These are phyloP conservation scores for Amphipoea lucens DNA, from an alignment of 2,888 invertebrate species.

Conservation along the genomic window DNA sequence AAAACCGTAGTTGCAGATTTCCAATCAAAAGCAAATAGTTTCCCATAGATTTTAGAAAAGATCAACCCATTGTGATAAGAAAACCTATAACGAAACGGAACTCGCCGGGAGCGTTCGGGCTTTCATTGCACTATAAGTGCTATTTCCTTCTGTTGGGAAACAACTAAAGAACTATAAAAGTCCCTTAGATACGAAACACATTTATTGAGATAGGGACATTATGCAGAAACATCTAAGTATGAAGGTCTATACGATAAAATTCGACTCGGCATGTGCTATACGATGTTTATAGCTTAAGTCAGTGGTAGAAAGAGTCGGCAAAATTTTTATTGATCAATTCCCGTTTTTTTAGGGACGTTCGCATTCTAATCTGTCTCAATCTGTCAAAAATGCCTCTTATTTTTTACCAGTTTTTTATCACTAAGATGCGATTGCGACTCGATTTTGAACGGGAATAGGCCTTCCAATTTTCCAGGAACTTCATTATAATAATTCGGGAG, in stretches of 20 bases:
- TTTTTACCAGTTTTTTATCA: not conserved
- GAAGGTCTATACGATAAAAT: conserved; percentile 21
- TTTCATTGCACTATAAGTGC: conserved; percentile 57
- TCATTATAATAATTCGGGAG: not conserved
- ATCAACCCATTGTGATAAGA: conserved; percentile 53
- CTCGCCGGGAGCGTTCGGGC: conserved; percentile 43
- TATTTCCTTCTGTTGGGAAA: conserved; percentile 56
- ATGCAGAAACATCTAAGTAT: conserved; percentile 34
- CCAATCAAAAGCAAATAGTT: conserved; percentile 47
- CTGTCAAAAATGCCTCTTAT: not conserved
- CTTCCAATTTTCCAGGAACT: not conserved
- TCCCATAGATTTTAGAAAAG: conserved; percentile 57
- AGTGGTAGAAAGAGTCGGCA: not conserved
- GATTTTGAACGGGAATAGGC: not conserved
- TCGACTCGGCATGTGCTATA: not conserved
- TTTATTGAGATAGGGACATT: conserved; percentile 52
- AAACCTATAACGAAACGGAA: conserved; percentile 49
- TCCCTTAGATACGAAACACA: conserved; percentile 56
- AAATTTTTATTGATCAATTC: too few species aligned
- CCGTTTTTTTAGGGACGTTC: not conserved
- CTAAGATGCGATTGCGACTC: not conserved
- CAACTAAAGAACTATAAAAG: conserved; percentile 61
- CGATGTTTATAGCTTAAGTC: not conserved
- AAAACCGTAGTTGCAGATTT: not conserved
- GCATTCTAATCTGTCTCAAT: not conserved